phyloP scores from a whole-genome alignment of 2,797 vertebrate genomes.

The Sebastes dallii region DNA sequence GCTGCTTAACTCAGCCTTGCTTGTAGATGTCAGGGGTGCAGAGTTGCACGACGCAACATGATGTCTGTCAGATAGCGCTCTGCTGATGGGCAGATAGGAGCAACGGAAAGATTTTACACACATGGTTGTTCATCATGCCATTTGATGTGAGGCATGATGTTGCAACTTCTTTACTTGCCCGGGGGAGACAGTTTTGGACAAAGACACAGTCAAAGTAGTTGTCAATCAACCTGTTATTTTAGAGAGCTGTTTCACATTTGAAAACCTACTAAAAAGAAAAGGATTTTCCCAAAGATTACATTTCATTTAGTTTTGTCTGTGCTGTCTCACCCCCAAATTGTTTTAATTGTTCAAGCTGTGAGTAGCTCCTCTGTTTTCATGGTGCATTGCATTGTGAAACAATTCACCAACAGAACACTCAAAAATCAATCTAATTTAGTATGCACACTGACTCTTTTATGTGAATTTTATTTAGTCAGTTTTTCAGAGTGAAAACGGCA shows the following conservation, averaged over 20 bases:
- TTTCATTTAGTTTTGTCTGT: not conserved
- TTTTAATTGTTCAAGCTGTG: not conserved
- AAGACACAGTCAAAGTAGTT: slow-evolving; percentile 23
- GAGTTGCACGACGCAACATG: slow-evolving; percentile 34
- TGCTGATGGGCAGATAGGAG: slow-evolving; percentile 51
- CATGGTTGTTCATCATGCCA: slow-evolving; percentile 23
- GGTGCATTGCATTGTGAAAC: not conserved
- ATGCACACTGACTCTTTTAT: not conserved
- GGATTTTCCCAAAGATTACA: not conserved
- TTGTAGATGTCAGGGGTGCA: slow-evolving; percentile 37
- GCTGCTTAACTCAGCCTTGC: slow-evolving; percentile 28
- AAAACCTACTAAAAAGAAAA: not conserved
- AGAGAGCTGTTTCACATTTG: not conserved
- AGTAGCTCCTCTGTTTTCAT: not conserved
- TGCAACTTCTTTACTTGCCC: slow-evolving; percentile 38
- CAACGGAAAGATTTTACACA: slow-evolving; percentile 64
- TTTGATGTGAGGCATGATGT: slow-evolving; percentile 35
- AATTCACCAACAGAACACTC: not conserved
- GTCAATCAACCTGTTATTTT: not conserved
- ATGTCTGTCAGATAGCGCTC: slow-evolving; percentile 46
- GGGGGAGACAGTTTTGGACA: slow-evolving; percentile 34
- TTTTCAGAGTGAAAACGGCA: not conserved
- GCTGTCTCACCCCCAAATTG: not conserved
- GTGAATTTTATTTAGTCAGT: not conserved
- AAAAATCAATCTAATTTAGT: not conserved